Evolutionary conservation across 2,888 invertebrate species (phyloP).

Genomic region (Pimpla rufipes): DNA sequence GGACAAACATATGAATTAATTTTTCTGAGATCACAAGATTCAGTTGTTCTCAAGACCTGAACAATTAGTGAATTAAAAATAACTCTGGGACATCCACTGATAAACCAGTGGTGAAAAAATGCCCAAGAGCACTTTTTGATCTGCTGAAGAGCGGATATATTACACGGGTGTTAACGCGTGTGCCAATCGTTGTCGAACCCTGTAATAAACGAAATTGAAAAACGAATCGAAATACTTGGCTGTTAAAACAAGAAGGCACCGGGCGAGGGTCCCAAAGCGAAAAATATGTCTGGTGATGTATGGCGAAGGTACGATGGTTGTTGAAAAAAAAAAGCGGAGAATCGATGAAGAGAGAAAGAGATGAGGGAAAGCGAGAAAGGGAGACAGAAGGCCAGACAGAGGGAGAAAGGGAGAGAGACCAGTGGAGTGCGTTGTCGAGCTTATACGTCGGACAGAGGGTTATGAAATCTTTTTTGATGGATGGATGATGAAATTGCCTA

Average conservation of each 20-base stretch:
- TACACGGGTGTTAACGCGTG: not conserved
- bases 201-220: constrained; percentile 29
- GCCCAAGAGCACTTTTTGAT: no score
- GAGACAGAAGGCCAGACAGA: not conserved
- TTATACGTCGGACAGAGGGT: constrained; percentile 42
- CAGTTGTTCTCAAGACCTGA: no score
- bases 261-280: not conserved
- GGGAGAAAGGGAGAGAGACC: constrained; percentile 2
- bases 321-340: constrained; percentile 24
- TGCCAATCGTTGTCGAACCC: not conserved
- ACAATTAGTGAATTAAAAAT: no score
- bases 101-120: no score
- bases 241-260: constrained; percentile 6
- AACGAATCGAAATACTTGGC: not conserved
- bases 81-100: no score
- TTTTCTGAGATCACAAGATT: no score
- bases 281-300: constrained; percentile 34
- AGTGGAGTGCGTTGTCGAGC: constrained; percentile 40
- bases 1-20: no score
- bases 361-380: not conserved
- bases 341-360: constrained; percentile 12
- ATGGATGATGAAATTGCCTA: constrained; percentile 61
- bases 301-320: constrained; percentile 25
- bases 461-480: constrained; percentile 63
- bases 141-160: no score